Base-by-base conservation (phyloP, 64 coral and sea anemone genomes). In the Actinia equina region DNA sequence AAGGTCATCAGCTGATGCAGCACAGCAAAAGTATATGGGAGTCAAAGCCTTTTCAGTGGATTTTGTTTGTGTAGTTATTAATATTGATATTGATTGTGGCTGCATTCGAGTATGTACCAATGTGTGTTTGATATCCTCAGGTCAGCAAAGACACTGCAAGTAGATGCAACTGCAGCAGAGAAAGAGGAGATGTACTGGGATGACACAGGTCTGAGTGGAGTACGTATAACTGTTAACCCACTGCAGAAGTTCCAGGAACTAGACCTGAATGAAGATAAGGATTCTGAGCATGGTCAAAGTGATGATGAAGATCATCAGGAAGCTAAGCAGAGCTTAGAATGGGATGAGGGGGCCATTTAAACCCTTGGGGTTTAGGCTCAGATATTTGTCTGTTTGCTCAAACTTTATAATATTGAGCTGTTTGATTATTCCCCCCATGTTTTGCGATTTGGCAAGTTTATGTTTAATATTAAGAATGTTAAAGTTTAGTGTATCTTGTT, bases 101-200 rank as follows among this genome's bases (percentile, higher is more conserved):
- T 22, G 20, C 6, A 65, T 23, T n/a, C 0, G 19, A 25, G 26
- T 7, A 12, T 13, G 69, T 41, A 26, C 2, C 1, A 27, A 71
- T 71, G n/a, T 81, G 78, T 51, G 7, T 6, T 20, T 46, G 2
- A 69, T 16, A 14, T 10, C 71, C 52, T 15, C n/a, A 92, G 94
- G 88, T 85, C 79, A 19, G 54, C 91, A 20, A 52, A 82, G 6
- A 93, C 80, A 52, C 79, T 96, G 5, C 89, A 96, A 44, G 94
- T 96, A 20, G 85, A 83, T 62, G 26, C 94, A 0, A 79, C 85
- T 58, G 89, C 37, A 15, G 69, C 88, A 5, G 92, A 96, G 22
- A 92, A 92, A 77, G 94, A 91, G 59, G 94, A 96, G 78, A 85
- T 96, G 85, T 96, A 96, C 85, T 96, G 94, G 94, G 94, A 96